Percentiles rank a stretch among this genome's conserved stretches.
These are phyloP conservation scores for Athalia circularis DNA, from an alignment of 2,888 invertebrate genomes.

Conservation along the genomic window DNA sequence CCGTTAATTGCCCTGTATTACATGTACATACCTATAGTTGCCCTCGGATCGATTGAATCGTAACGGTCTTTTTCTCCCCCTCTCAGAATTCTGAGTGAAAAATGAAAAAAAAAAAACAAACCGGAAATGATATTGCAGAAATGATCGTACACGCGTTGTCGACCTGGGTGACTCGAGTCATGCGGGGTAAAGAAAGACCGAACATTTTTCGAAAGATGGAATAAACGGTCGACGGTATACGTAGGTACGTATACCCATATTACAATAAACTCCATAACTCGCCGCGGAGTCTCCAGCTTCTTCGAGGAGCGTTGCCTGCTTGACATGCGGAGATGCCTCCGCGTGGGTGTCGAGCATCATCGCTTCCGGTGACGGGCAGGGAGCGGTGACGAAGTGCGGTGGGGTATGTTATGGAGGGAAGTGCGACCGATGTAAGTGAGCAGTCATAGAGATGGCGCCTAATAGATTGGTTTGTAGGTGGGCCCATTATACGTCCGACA, in stretches of 20 bases:
- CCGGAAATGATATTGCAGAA: constrained; percentile 8
- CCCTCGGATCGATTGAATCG: constrained; percentile 32
- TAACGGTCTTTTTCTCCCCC: constrained; percentile 13
- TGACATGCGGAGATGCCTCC: constrained; percentile 49
- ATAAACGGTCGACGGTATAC: not conserved
- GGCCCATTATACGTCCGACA: constrained; percentile 69
- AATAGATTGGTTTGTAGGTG: constrained; percentile 74
- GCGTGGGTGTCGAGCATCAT: constrained; percentile 67
- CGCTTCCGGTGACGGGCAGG: constrained; percentile 65
- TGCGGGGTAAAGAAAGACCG: not conserved
- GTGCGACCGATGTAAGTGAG: constrained; percentile 69
- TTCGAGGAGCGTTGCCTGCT: constrained; percentile 34
- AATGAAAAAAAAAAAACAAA: not conserved
- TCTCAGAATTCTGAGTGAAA: constrained; percentile 34
- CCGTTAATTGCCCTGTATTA: constrained; percentile 13
- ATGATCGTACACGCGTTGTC: not conserved
- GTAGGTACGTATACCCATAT: not conserved
- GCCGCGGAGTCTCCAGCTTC: not conserved
- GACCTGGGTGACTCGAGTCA: too few relatives aligned
- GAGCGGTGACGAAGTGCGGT: constrained; percentile 47
- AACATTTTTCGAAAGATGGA: not conserved
- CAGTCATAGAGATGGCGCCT: constrained; percentile 74
- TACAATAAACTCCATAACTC: constrained; percentile 14
- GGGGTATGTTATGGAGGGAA: constrained; percentile 53
- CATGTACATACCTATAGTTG: not conserved